Evolutionary conservation across 2,113 vertebrate genomes (phyloP).

Genomic region (Chelonoidis abingdonii): DNA sequence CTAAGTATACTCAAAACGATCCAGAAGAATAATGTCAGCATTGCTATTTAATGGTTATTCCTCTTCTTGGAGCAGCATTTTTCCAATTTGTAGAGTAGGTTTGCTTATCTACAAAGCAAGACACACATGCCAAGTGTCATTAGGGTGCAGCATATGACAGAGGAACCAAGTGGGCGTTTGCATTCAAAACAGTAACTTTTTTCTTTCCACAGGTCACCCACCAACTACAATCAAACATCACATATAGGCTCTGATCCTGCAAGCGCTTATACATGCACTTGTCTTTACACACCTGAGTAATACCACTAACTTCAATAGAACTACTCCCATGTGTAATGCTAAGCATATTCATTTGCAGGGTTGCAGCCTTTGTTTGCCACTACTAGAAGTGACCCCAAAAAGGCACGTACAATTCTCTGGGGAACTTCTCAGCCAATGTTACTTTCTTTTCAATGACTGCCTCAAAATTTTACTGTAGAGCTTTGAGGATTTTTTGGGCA

Average conservation of each 20-base stretch:
- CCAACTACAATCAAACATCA: background rate
- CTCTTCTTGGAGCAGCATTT: background rate
- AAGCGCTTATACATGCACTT: fast-evolving
- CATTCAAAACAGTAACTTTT: background rate
- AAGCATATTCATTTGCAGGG: background rate
- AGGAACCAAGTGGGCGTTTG: background rate
- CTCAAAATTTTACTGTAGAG: constrained; percentile 29
- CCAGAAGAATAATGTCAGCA: background rate
- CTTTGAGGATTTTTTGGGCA: constrained; percentile 33
- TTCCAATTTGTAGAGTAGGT: constrained; percentile 15
- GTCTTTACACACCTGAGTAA: fast-evolving
- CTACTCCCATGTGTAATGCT: fast-evolving
- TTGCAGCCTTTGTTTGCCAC: background rate
- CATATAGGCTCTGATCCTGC: background rate
- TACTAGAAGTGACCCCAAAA: background rate
- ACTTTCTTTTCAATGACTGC: background rate
- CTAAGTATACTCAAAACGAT: background rate
- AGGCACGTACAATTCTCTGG: background rate
- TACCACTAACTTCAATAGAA: fast-evolving
- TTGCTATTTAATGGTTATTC: background rate
- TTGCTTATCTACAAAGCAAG: constrained; percentile 67
- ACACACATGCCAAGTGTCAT: fast-evolving
- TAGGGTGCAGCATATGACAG: background rate
- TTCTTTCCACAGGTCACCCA: constrained; percentile 29
- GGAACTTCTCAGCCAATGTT: background rate